Evolutionary conservation across 1,140 invertebrate species (phyloP), one percentile per base, ranked within the genome.

Genomic region (Trichonephila inaurata): DNA sequence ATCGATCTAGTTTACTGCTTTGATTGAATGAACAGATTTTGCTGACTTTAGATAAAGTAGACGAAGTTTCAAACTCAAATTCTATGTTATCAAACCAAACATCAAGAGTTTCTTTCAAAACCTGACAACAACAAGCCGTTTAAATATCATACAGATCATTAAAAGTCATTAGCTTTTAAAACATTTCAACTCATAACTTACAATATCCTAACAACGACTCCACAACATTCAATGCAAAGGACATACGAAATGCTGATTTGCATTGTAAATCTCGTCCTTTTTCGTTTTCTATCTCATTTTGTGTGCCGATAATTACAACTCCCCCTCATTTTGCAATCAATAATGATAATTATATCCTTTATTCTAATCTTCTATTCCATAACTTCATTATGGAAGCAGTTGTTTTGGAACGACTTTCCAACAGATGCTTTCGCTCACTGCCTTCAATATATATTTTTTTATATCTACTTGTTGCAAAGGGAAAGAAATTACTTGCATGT

Each of bases 341-440:
- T 87, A 87, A 87, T 87, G 85, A 87, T 87, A 87, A 87, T 87
- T 87, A 51, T 51, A 87, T 61, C 85, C 28, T 62, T 33, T 62
- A 61, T 40, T 77, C 72, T 33, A 61, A 85, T 85, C 62, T 87
- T 87, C 60, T 44, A 10, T 60, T n/a, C 21, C 85, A 61, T 62
- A 87, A 87, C 85, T 87, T 64, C 85, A 87, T 87, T 87, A 87
- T 33, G 24, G 83, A 87, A 87, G 28, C 85, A 64, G 60, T 62
- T 64, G 83, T 58, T 51, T 40, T 62, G 40, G 85, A 64, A 12
- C 60, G 44, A 21, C 44, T 86, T 86, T 24, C 6, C 24, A 58
- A 24, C 44, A 60, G 21, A 58, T 85, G 82, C 21, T 58, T 64
- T n/a, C 24, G n/a, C 28, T 33, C 21, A 4, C 58, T n/a, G 18